Evolutionary conservation across 2,888 invertebrate genomes (phyloP).

Genomic region (Drosophila peninsularis): DNA sequence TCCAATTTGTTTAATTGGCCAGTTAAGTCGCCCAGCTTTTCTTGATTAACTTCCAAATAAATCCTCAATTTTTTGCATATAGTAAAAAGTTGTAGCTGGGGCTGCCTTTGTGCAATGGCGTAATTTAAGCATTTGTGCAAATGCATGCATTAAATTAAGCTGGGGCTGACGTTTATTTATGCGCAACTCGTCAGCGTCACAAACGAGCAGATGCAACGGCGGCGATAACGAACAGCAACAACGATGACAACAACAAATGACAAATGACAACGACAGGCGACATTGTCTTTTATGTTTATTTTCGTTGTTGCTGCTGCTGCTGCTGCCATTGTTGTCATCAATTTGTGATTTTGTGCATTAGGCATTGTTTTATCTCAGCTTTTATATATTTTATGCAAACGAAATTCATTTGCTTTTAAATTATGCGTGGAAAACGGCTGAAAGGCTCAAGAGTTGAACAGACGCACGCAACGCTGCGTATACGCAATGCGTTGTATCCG

Average conservation of each 20-base stretch:
- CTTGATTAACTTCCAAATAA: slow-evolving; percentile 12
- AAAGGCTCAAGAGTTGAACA: slow-evolving; percentile 31
- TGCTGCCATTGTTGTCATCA: slow-evolving; percentile 47
- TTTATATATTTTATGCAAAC: slow-evolving; percentile 40
- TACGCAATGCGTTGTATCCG: slow-evolving; percentile 60
- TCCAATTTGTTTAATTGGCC: slow-evolving; percentile 4
- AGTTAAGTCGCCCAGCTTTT: slow-evolving; percentile 1
- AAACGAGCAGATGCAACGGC: slow-evolving; percentile 46
- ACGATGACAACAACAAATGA: slow-evolving; percentile 27
- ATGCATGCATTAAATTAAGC: slow-evolving; percentile 34
- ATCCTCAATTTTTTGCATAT: slow-evolving; percentile 14
- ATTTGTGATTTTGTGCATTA: slow-evolving; percentile 60
- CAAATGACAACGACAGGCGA: slow-evolving; percentile 47
- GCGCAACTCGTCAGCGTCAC: slow-evolving; percentile 63
- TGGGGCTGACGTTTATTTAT: slow-evolving; percentile 62
- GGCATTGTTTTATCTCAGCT: slow-evolving; percentile 47
- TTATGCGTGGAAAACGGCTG: slow-evolving; percentile 45
- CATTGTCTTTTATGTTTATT: slow-evolving; percentile 15
- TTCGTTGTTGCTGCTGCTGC: slow-evolving; percentile 1
- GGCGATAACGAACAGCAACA: slow-evolving; percentile 43
- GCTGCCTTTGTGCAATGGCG: slow-evolving; percentile 24
- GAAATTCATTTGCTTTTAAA: slow-evolving; percentile 48
- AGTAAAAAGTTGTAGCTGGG: neutral
- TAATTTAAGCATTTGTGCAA: slow-evolving; percentile 49
- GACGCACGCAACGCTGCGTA: slow-evolving; percentile 47